A percentile compares a stretch with the other conserved stretches of the same genome.
Evolutionary conservation across 1,140 invertebrate species (phyloP).

Genomic region (Caerostris darwini): DNA sequence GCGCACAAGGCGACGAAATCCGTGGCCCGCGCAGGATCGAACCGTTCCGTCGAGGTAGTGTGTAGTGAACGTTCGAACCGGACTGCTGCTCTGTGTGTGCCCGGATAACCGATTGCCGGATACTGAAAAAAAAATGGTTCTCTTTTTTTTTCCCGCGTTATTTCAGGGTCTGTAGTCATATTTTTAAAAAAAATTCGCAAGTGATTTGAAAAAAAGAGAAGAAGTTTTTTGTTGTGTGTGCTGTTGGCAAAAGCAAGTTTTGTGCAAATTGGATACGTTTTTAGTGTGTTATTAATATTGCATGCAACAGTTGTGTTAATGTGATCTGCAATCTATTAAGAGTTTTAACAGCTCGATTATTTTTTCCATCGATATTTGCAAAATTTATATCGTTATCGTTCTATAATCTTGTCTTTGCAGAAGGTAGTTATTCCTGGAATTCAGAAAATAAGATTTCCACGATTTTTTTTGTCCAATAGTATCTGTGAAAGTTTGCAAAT

Average conservation of each 20-base stretch:
- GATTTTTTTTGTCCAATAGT: not conserved
- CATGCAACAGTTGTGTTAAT: constrained; percentile 39
- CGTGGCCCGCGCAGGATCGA: constrained; percentile 65
- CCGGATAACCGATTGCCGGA: constrained; percentile 15
- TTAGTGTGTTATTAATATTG: not conserved
- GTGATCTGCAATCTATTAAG: not conserved
- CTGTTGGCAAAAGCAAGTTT: not conserved
- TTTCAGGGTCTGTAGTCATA: not conserved
- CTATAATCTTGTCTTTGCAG: not conserved
- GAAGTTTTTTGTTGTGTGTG: not conserved
- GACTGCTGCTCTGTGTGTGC: constrained; percentile 14
- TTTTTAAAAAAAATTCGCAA: not conserved
- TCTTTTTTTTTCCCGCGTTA: constrained; percentile 32
- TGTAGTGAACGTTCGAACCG: constrained; percentile 11
- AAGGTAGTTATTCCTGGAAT: not conserved
- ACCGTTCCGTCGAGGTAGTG: constrained; percentile 36
- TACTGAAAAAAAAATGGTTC: not conserved
- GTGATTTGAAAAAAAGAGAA: not conserved
- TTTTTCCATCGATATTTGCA: not conserved
- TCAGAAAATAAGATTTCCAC: not conserved
- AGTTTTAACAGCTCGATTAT: not conserved
- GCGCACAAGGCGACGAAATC: constrained; percentile 34
- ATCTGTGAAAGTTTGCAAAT: not conserved
- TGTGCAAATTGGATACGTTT: not conserved
- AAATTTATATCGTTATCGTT: not conserved